Base-by-base conservation (phyloP, 1,140 invertebrate species). In the Drosophila lacertosa region DNA sequence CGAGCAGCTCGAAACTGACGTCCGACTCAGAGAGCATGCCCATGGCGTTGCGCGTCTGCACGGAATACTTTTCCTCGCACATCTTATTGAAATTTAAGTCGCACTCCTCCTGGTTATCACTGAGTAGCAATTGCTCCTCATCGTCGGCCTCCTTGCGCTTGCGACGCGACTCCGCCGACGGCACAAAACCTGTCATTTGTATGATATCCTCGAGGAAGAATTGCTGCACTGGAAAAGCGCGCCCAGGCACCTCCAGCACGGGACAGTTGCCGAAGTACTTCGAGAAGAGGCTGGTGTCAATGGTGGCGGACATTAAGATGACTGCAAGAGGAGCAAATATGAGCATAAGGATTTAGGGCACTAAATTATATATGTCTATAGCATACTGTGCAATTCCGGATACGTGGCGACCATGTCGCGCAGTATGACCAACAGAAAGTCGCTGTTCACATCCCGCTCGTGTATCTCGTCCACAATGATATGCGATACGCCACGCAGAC, bases 401-500 rank as follows among this genome's bases (percentile, higher is more conserved):
- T 97, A 98, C 0, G 95, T 95, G 62, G 96, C 95, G 1, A 99
- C 94, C 95, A 99, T 98, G 90, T 99, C 97, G 20, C 97, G 93
- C 0, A 99, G 92, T 0, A 99, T 94, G 40, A 99, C 97, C 92
- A 99, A 94, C 4, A 99, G 94, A 84, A 99, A 99, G 91, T 99
- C 99, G 24, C 96, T 97, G 91, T 99, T 99, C 0, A 98, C 96
- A 91, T 99, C 98, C 37, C 98, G 93, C 91, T 99, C 98, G 89
- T 99, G 98, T 67, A 99, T 98, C 93, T 99, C 99, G 92, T 99
- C 99, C 22, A 99, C 96, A 42, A 98, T 96, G 0, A 98, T 96
- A 81, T 98, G 97, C 4, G 96, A 97, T 7, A 98, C 95, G 0
- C 97, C 97, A 55, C 97, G 92, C 2, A 98, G 91, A 2, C 97